Conservation (phyloP, 2,113 vertebrate genomes). For the Jacana jacana region DNA sequence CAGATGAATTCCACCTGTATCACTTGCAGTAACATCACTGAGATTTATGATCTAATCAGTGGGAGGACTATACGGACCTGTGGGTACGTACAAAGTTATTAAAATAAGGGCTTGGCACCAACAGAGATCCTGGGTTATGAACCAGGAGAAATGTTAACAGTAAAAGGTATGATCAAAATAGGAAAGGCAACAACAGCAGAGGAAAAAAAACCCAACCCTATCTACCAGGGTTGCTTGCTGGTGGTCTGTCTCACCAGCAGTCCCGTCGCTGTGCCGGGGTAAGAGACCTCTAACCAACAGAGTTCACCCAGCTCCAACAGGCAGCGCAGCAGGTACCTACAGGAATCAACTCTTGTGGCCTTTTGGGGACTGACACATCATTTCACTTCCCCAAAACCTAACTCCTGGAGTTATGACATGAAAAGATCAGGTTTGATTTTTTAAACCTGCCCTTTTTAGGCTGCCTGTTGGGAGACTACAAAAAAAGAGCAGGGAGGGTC, state of each 20-base stretch:
- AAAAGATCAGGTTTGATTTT: neutral
- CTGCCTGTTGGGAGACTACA: neutral
- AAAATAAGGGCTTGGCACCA: neutral
- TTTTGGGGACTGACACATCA: neutral
- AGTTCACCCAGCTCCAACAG: neutral
- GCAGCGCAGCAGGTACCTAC: neutral
- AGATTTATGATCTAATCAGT: neutral
- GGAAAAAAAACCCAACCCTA: neutral
- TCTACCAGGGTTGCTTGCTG: neutral
- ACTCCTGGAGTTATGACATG: neutral
- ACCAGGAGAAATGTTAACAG: neutral
- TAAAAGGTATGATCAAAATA: neutral
- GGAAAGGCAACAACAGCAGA: neutral
- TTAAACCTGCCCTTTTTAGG: neutral
- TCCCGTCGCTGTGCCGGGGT: neutral
- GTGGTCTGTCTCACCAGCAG: neutral
- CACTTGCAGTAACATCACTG: neutral
- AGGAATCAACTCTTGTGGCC: neutral
- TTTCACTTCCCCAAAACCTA: neutral
- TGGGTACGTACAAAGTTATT: neutral
- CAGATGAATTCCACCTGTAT: neutral
- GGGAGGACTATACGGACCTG: neutral
- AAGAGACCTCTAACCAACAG: neutral
- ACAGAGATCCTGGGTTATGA: neutral
- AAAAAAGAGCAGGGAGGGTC: no score